Evolutionary conservation across 1,140 invertebrate species (phyloP), one percentile per base, ranked within the genome.

Genomic region (Heliconius eleuchia): DNA sequence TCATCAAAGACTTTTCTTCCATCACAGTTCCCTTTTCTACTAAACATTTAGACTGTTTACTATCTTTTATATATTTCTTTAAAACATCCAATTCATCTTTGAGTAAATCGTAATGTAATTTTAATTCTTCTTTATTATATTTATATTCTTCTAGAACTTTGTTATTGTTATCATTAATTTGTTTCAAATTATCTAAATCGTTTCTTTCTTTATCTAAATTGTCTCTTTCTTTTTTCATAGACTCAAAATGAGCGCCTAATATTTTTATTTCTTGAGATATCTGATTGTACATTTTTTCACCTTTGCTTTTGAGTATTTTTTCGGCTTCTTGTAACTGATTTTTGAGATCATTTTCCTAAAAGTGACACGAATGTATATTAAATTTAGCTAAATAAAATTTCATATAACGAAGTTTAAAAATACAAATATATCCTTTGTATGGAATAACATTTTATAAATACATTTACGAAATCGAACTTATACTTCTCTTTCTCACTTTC

Each of bases 261-360:
- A 86, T 77, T 1, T 72, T 16, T 8, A 94, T 82, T 78, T 94
- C 92, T n/a, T 86, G 79, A 0, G 91, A 85, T 84, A 94, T 92
- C 60, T 93, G 89, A 1, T 60, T 18, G 4, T 86, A 85, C 89
- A 94, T 89, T 23, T 90, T 89, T 80, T 94, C 92, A 30, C 88
- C 89, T 42, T 86, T 84, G 71, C 81, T 82, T 37, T 79, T 85
- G 50, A 94, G 73, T 0, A 84, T 78, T 37, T 89, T 30, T 82
- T 92, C 92, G 0, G 91, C 91, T 77, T 92, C 87, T 75, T 79
- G 74, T 7, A 91, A 70, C 78, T 92, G 88, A 2, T 52, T 60
- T 85, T 92, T 92, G 27, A 93, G 55, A 74, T 74, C 88, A 3
- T 88, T 82, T 81, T 94, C 91, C 92, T 94, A 80, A 71, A 84